Percentiles rank a stretch among this genome's conserved stretches.
Conservation (phyloP, 2,888 invertebrate genomes). For the Pandemis corylana region DNA sequence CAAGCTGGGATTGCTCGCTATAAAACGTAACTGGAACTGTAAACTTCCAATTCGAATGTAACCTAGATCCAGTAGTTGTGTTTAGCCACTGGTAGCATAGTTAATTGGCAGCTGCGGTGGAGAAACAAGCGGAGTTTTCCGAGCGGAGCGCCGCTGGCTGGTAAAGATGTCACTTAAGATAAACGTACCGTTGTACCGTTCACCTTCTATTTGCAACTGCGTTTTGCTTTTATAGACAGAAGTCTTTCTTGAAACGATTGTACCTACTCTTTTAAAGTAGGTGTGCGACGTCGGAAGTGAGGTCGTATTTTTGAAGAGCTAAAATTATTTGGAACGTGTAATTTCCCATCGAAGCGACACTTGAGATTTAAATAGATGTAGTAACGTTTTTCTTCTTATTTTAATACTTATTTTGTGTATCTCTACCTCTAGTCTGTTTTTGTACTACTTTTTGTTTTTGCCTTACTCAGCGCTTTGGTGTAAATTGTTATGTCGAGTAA, state of each 20-base stretch:
- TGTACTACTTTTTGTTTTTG: too few relatives aligned
- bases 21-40: slow-evolving; percentile 10
- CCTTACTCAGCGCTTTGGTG: too few relatives aligned
- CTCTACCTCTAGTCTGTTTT: too few relatives aligned
- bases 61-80: slow-evolving; percentile 32
- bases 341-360: too few relatives aligned
- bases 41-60: slow-evolving; percentile 22
- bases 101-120: slow-evolving; percentile 38
- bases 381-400: too few relatives aligned
- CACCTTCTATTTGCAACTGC: slow-evolving; percentile 26
- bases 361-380: too few relatives aligned
- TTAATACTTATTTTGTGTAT: too few relatives aligned
- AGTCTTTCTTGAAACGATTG: slow-evolving; percentile 7
- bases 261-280: neutral
- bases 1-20: slow-evolving; percentile 17
- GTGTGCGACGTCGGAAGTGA: neutral
- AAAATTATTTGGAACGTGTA: neutral
- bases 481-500: too few relatives aligned
- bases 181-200: slow-evolving; percentile 22
- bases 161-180: slow-evolving; percentile 40
- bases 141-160: slow-evolving; percentile 15
- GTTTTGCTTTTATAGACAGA: slow-evolving; percentile 15
- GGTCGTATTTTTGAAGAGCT: neutral
- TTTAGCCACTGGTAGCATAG: slow-evolving; percentile 29
- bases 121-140: slow-evolving; percentile 32